Conservation (phyloP, 2,888 invertebrate species). For the Eristalis intricaria region DNA sequence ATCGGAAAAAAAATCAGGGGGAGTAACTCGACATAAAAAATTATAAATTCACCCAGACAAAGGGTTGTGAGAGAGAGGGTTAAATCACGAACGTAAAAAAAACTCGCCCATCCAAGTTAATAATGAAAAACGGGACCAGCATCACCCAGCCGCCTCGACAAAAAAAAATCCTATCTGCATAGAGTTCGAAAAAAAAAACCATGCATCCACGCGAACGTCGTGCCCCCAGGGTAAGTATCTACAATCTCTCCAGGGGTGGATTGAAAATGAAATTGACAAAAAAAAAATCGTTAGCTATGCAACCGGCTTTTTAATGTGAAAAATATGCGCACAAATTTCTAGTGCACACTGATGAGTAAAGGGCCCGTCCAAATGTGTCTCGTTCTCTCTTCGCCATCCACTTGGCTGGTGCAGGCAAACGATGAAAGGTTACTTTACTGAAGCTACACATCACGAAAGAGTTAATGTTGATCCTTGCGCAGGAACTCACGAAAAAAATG, state of each 20-base stretch:
- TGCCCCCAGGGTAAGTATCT: constrained; percentile 18
- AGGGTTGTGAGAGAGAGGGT: constrained; percentile 76
- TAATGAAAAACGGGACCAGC: constrained; percentile 73
- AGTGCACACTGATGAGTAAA: constrained; percentile 47
- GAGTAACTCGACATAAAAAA: constrained; percentile 47
- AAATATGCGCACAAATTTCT: constrained; percentile 77
- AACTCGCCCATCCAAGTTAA: constrained; percentile 75
- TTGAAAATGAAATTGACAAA: constrained; percentile 48
- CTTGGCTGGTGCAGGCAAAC: not conserved
- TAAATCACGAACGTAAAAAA: constrained; percentile 70
- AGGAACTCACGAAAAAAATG: constrained; percentile 51
- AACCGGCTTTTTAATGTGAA: constrained; percentile 77
- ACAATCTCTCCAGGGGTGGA: constrained; percentile 51
- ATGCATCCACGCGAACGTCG: constrained; percentile 50
- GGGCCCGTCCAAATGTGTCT: constrained; percentile 1
- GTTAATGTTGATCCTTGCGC: constrained; percentile 46
- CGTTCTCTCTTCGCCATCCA: constrained; percentile 24
- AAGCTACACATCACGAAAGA: constrained; percentile 55
- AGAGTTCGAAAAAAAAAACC: constrained; percentile 28
- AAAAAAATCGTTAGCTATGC: constrained; percentile 65
- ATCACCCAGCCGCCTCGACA: constrained; percentile 35
- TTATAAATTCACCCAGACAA: constrained; percentile 75
- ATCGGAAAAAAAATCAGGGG: constrained; percentile 69
- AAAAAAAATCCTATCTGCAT: constrained; percentile 66
- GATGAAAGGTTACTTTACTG: constrained; percentile 58